phyloP scores from a whole-genome alignment of 2,888 invertebrate genomes.

The Trachelus troglodyta region DNA sequence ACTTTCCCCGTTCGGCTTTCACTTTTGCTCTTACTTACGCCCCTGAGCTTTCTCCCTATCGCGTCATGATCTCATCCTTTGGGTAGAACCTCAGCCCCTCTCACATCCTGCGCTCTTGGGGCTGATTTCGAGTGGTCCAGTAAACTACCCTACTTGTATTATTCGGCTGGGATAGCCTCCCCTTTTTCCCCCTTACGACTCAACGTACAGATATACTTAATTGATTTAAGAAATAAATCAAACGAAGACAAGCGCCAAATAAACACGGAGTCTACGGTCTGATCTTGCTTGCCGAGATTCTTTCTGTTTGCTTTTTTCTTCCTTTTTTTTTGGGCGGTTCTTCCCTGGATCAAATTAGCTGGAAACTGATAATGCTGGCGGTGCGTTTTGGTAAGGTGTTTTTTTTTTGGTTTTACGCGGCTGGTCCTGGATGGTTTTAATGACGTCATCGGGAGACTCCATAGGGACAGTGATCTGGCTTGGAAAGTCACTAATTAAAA shows the following conservation, averaged over 20 bases:
- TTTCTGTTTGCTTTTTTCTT: conserved; percentile 3
- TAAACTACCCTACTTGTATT: too few relatives aligned
- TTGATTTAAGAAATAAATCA: conserved; percentile 43
- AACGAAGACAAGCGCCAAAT: conserved; percentile 20
- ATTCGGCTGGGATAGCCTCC: too few relatives aligned
- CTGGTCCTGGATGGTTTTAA: too few relatives aligned
- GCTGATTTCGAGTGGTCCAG: too few relatives aligned
- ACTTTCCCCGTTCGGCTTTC: conserved; percentile 1
- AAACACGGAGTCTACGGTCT: conserved; percentile 9
- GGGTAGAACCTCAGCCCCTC: conserved; percentile 4
- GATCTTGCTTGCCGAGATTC: conserved; percentile 7
- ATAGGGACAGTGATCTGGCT: too few relatives aligned
- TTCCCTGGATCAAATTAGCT: neutral
- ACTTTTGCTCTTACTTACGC: conserved; percentile 14
- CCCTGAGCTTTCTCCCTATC: conserved; percentile 8
- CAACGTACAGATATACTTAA: conserved; percentile 33
- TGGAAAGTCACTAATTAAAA: too few relatives aligned
- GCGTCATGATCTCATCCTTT: conserved; percentile 24
- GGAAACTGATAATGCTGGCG: too few relatives aligned
- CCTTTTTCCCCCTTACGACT: neutral
- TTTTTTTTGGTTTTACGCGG: too few relatives aligned
- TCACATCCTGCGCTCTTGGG: neutral
- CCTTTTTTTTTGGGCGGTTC: neutral
- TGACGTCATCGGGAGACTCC: too few relatives aligned
- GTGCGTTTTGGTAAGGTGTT: too few relatives aligned